A percentile compares a stretch with the other conserved stretches of the same genome.
Conservation (phyloP, 2,888 invertebrate genomes). For the Balanococcus diminutus region DNA sequence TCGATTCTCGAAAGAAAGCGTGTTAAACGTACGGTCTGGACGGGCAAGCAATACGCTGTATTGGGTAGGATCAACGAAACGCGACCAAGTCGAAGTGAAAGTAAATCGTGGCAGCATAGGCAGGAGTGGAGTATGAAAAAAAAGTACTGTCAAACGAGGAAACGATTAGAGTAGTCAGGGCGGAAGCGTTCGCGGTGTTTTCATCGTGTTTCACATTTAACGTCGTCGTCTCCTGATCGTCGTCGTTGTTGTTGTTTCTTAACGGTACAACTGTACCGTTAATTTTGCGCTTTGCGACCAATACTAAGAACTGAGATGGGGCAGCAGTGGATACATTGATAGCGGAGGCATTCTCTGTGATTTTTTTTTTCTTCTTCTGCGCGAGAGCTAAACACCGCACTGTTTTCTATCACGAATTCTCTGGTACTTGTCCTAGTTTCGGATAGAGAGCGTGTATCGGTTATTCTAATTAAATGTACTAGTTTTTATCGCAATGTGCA, state of each 20-base stretch:
- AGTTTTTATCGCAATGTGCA: neutral
- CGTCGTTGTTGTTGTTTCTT: too few species aligned
- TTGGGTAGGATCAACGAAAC: neutral
- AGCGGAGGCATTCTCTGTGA: neutral
- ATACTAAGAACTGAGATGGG: neutral
- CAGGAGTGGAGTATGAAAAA: neutral
- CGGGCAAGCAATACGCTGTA: too few species aligned
- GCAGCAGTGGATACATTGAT: too few species aligned
- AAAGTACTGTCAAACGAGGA: constrained; percentile 48
- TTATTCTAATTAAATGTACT: constrained; percentile 14
- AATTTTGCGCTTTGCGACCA: neutral
- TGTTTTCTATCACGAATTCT: constrained; percentile 34
- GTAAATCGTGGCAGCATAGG: neutral
- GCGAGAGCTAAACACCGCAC: neutral
- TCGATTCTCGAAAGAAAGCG: constrained; percentile 6
- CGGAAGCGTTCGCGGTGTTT: constrained; percentile 29
- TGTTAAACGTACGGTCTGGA: neutral
- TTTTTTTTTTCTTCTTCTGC: neutral
- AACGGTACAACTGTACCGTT: constrained; percentile 22
- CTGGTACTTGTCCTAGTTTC: constrained; percentile 14
- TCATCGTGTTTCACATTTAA: constrained; percentile 27
- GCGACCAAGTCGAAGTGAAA: constrained; percentile 45
- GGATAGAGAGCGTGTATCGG: neutral
- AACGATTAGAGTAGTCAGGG: constrained; percentile 27
- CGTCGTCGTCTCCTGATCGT: too few species aligned